These are phyloP conservation scores for Brachionus rotundiformis DNA, from an alignment of 1,140 invertebrate genomes.

Conservation along the genomic window DNA sequence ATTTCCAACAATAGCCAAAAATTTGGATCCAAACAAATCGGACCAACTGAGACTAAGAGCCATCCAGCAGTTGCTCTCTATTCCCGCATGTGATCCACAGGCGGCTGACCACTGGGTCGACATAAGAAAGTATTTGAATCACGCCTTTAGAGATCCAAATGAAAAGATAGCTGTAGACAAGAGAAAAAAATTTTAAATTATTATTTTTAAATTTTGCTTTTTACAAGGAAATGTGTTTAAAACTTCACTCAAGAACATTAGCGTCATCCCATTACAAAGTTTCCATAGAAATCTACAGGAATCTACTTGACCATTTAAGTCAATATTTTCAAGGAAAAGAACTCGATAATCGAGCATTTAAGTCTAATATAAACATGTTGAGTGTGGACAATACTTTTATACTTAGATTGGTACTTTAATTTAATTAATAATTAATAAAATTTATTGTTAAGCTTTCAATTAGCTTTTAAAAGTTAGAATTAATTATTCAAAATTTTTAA, in stretches of 20 bases:
- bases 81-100: slow-evolving; percentile 41
- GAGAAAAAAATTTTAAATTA: not conserved
- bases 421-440: not conserved
- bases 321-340: slow-evolving; percentile 36
- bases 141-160: slow-evolving; percentile 38
- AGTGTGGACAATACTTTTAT: slow-evolving; percentile 11
- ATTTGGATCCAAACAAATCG: slow-evolving; percentile 23
- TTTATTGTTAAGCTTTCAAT: not conserved
- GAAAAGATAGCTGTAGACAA: not conserved
- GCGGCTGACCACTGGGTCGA: slow-evolving; percentile 48
- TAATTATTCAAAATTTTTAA: no score
- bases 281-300: slow-evolving; percentile 35
- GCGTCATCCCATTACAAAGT: slow-evolving; percentile 50
- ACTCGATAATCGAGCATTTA: not conserved
- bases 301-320: slow-evolving; percentile 17
- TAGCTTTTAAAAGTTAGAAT: not conserved
- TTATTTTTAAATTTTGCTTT: not conserved
- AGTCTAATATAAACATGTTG: not conserved
- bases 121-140: slow-evolving; percentile 40
- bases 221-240: slow-evolving; percentile 41
- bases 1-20: slow-evolving; percentile 40
- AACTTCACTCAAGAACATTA: slow-evolving; percentile 45
- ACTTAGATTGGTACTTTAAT: slow-evolving; percentile 12
- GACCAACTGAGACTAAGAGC: slow-evolving; percentile 40
- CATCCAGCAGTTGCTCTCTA: slow-evolving; percentile 48